A percentile compares a stretch with the other conserved stretches of the same genome.
Conservation (phyloP, 2,113 vertebrate genomes). For the Dendropsophus ebraccatus region DNA sequence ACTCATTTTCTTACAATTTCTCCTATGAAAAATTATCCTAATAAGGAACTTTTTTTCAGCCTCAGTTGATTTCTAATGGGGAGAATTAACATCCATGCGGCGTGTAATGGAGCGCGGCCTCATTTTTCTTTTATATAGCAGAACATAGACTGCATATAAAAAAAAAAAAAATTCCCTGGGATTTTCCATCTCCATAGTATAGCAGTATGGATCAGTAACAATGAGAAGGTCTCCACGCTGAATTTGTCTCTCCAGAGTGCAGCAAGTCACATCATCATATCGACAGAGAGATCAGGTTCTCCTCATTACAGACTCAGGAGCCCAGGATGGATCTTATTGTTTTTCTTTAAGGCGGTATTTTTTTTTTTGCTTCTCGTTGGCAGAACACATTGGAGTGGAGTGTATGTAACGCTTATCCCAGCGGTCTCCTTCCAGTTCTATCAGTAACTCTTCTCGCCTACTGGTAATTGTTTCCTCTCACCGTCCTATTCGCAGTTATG, state of each 20-base stretch:
- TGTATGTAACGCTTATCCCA: neutral
- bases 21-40: no score
- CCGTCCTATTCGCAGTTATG: slow-evolving; percentile 16
- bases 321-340: neutral
- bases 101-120: no score
- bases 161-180: no score
- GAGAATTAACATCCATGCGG: no score
- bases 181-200: neutral
- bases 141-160: no score
- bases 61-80: no score
- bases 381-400: neutral
- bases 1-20: no score
- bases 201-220: neutral
- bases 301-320: neutral
- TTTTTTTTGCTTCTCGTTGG: neutral
- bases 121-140: no score
- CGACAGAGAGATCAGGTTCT: neutral
- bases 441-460: neutral
- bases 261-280: neutral
- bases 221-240: neutral
- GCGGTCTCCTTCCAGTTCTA: slow-evolving; percentile 18
- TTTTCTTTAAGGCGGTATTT: neutral
- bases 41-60: no score
- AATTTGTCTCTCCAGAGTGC: neutral
- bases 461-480: slow-evolving; percentile 38